A percentile compares a stretch with the other conserved stretches of the same genome.
These are phyloP conservation scores for Toxotes jaculatrix DNA, from an alignment of 2,113 vertebrate genomes.

Conservation along the genomic window DNA sequence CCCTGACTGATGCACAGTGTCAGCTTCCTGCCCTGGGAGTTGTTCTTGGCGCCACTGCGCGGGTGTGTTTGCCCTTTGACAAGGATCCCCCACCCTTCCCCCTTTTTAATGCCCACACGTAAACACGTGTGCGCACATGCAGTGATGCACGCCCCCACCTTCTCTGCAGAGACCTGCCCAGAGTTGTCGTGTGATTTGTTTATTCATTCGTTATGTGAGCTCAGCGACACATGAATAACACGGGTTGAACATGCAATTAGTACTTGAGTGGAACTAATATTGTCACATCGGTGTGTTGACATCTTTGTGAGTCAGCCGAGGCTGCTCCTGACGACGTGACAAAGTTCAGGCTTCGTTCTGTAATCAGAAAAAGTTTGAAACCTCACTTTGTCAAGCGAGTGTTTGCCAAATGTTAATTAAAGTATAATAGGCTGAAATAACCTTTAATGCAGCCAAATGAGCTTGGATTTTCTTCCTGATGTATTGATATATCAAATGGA, in stretches of 20 bases:
- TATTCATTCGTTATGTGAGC: slow-evolving; percentile 7
- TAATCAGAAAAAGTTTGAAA: not conserved
- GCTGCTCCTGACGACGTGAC: not conserved
- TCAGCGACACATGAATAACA: slow-evolving; percentile 28
- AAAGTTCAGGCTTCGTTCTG: not conserved
- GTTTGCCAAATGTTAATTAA: not conserved
- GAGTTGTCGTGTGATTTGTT: slow-evolving; percentile 24
- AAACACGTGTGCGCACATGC: slow-evolving; percentile 3
- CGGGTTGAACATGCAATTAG: slow-evolving; percentile 24
- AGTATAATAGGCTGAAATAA: not conserved
- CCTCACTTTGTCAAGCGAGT: not conserved
- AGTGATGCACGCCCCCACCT: not conserved
- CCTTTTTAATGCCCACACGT: not conserved
- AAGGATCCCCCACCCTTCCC: slow-evolving; percentile 7
- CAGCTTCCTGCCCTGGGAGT: slow-evolving; percentile 46
- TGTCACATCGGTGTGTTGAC: slow-evolving; percentile 12
- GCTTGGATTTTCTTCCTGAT: no score
- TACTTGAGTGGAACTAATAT: slow-evolving; percentile 4
- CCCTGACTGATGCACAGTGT: slow-evolving; percentile 68
- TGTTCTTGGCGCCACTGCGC: not conserved
- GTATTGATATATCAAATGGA: no score
- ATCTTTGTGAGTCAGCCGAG: not conserved
- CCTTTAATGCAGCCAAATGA: not conserved
- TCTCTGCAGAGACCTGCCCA: not conserved
- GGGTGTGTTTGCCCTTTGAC: slow-evolving; percentile 64